A percentile compares a stretch with the other conserved stretches of the same genome.
phyloP scores from a whole-genome alignment of 2,888 invertebrate genomes.

The Aelia acuminata region DNA sequence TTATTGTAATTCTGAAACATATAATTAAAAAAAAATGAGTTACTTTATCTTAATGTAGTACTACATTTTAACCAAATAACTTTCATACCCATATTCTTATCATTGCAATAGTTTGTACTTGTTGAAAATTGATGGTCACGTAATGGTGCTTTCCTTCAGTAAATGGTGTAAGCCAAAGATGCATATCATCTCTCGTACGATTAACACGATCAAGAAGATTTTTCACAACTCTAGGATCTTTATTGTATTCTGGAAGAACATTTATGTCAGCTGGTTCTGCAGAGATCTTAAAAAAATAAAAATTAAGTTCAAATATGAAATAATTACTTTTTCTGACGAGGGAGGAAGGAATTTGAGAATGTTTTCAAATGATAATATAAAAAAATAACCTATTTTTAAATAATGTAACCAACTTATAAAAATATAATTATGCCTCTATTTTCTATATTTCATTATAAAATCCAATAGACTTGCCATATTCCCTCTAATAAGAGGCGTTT shows the following conservation, averaged over 20 bases:
- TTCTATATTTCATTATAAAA: too few relatives aligned
- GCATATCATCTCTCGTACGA: slow-evolving; percentile 82
- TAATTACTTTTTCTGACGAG: background rate
- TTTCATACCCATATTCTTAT: slow-evolving; percentile 79
- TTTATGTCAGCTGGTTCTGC: slow-evolving; percentile 75
- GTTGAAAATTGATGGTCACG: slow-evolving; percentile 74
- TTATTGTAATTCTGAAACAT: slow-evolving; percentile 86
- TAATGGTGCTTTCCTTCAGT: slow-evolving; percentile 75
- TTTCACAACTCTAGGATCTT: slow-evolving; percentile 75
- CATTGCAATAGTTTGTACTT: slow-evolving; percentile 74
- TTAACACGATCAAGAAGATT: slow-evolving; percentile 81
- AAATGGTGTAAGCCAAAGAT: slow-evolving; percentile 82
- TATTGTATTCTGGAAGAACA: slow-evolving; percentile 78
- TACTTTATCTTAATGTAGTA: background rate
- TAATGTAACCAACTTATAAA: too few relatives aligned
- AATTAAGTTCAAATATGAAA: background rate
- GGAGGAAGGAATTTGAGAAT: background rate
- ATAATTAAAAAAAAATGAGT: background rate
- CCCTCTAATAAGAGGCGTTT: too few relatives aligned
- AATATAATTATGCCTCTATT: too few relatives aligned
- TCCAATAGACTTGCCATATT: too few relatives aligned
- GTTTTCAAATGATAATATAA: background rate
- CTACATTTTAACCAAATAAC: background rate
- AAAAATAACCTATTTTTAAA: too few relatives aligned
- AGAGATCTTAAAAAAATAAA: slow-evolving; percentile 69